A percentile compares a stretch with the other conserved stretches of the same genome.
Conservation (phyloP, 2,888 invertebrate genomes). For the Melinopterus prodromus region DNA sequence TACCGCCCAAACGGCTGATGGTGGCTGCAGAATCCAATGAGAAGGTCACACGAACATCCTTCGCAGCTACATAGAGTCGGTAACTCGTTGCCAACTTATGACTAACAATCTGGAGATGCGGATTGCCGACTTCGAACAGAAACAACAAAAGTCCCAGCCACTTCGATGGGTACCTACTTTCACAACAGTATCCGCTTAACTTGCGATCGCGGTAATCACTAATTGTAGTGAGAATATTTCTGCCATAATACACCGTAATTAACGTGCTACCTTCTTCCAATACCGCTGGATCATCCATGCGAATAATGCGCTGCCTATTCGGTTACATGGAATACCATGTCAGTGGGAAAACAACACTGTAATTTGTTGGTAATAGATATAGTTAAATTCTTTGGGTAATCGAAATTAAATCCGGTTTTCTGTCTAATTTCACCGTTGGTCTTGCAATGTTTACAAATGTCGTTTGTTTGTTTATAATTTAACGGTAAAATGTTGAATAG, state of each 20-base stretch:
- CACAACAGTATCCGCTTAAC: not conserved
- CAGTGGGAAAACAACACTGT: not conserved
- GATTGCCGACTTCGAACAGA: not conserved
- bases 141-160: not conserved
- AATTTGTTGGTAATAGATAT: not conserved
- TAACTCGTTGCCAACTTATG: not conserved
- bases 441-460: no score
- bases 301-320: not conserved
- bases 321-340: not conserved
- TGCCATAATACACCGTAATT: not conserved
- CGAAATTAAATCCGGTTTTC: not conserved
- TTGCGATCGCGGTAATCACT: not conserved
- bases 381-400: not conserved
- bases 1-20: not conserved
- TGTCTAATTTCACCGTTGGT: no score
- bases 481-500: no score
- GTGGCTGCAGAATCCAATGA: not conserved
- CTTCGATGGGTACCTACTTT: not conserved
- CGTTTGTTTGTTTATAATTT: no score
- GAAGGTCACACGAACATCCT: not conserved
- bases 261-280: not conserved
- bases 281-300: not conserved
- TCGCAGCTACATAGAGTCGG: not conserved
- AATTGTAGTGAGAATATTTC: not conserved
- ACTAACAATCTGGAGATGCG: not conserved